Percentiles rank a stretch among this genome's conserved stretches.
Evolutionary conservation across 2,888 invertebrate genomes (phyloP).

Genomic region (Quadroppia sp.): DNA sequence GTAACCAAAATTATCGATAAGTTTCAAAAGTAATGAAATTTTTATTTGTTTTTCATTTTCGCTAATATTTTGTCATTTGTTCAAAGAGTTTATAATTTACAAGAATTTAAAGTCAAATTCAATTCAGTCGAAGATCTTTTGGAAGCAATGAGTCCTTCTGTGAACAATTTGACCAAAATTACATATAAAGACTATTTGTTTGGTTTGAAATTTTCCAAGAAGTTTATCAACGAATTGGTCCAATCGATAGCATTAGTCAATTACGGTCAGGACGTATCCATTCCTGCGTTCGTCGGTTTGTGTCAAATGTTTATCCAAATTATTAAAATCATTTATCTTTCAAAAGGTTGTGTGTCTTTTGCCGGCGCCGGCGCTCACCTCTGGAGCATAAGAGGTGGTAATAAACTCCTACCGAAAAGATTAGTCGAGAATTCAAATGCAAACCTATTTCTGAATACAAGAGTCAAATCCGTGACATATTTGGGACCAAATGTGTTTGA

Average conservation of each 20-base stretch:
- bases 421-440: conserved; percentile 55
- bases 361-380: conserved; percentile 59
- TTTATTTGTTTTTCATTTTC: too few relatives aligned
- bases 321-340: background rate
- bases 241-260: conserved; percentile 59
- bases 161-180: conserved; percentile 55
- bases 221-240: conserved; percentile 60
- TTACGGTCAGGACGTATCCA: conserved; percentile 60
- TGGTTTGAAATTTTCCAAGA: conserved; percentile 54
- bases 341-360: conserved; percentile 54
- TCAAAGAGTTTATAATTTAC: conserved; percentile 59
- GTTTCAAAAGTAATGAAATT: conserved; percentile 53
- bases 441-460: conserved; percentile 51
- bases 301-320: too few relatives aligned
- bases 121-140: conserved; percentile 58
- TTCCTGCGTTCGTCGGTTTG: conserved; percentile 57
- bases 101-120: conserved; percentile 57
- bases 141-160: conserved; percentile 56
- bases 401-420: conserved; percentile 55
- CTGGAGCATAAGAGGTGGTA: conserved; percentile 62
- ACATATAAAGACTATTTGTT: conserved; percentile 54
- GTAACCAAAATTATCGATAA: conserved; percentile 53
- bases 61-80: background rate
- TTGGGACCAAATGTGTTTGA: conserved; percentile 29
- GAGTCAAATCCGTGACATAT: conserved; percentile 51